Conservation (phyloP, 2,888 invertebrate species). For the Sicus ferrugineus region DNA sequence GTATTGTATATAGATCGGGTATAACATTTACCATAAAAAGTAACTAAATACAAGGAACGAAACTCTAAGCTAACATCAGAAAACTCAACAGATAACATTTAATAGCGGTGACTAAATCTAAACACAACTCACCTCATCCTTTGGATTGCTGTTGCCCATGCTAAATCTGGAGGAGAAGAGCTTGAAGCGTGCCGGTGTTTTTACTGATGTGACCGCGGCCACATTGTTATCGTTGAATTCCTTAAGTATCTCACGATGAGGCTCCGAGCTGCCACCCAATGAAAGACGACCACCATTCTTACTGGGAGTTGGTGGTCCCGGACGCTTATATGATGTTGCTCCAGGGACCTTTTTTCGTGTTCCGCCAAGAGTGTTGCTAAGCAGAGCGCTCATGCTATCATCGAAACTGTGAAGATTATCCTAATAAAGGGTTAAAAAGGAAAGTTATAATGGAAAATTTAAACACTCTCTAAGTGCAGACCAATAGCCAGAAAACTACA, state of each 20-base stretch:
- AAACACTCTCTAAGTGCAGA: too few species aligned
- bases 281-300: slow-evolving; percentile 81
- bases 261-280: slow-evolving; percentile 63
- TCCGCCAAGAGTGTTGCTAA: slow-evolving; percentile 55
- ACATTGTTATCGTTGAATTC: slow-evolving; percentile 64
- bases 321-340: slow-evolving; percentile 80
- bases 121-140: slow-evolving; percentile 62
- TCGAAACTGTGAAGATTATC: slow-evolving; percentile 55
- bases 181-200: slow-evolving; percentile 73
- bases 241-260: slow-evolving; percentile 69
- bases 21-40: too few species aligned
- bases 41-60: too few species aligned
- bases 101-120: too few species aligned
- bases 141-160: slow-evolving; percentile 46
- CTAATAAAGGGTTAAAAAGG: slow-evolving; percentile 41
- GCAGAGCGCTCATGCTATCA: slow-evolving; percentile 63
- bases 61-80: slow-evolving; percentile 1
- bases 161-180: slow-evolving; percentile 68
- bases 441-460: too few species aligned
- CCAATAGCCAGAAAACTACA: too few species aligned
- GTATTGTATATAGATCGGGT: too few species aligned
- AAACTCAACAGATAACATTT: too few species aligned
- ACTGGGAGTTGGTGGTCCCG: slow-evolving; percentile 87
- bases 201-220: slow-evolving; percentile 64
- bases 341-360: slow-evolving; percentile 68